Percentiles rank a stretch among this genome's conserved stretches.
These are phyloP conservation scores for Gymnothorax javanicus DNA, from an alignment of 2,797 vertebrate species.

Conservation along the genomic window DNA sequence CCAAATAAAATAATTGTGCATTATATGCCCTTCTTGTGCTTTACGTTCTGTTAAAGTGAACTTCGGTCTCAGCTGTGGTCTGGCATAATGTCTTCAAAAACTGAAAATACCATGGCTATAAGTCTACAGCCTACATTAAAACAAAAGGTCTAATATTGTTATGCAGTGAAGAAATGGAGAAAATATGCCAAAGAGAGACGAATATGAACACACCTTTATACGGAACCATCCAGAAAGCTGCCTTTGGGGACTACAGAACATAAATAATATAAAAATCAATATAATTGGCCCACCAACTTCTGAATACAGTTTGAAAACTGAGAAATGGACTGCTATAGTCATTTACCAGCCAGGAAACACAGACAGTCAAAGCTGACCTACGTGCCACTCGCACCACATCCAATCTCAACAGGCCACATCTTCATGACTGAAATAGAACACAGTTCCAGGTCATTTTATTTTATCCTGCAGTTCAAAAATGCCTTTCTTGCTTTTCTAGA, in stretches of 20 bases:
- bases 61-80: background rate
- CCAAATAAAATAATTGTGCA: background rate
- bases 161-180: background rate
- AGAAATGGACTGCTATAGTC: background rate
- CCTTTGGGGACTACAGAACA: background rate
- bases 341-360: background rate
- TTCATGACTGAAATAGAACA: background rate
- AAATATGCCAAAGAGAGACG: background rate
- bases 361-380: background rate
- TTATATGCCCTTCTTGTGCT: background rate
- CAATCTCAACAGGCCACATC: background rate
- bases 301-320: background rate
- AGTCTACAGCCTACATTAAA: background rate
- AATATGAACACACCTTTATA: background rate
- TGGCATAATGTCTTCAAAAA: background rate
- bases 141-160: slow-evolving; percentile 26
- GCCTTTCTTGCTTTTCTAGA: background rate
- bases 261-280: background rate
- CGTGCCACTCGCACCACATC: background rate
- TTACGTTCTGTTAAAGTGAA: background rate
- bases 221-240: background rate
- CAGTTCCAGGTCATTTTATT: background rate
- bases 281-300: background rate
- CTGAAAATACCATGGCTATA: background rate
- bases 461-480: background rate